These are phyloP conservation scores for Nematopogon swammerdamellus DNA, from an alignment of 2,888 invertebrate genomes.

Conservation along the genomic window DNA sequence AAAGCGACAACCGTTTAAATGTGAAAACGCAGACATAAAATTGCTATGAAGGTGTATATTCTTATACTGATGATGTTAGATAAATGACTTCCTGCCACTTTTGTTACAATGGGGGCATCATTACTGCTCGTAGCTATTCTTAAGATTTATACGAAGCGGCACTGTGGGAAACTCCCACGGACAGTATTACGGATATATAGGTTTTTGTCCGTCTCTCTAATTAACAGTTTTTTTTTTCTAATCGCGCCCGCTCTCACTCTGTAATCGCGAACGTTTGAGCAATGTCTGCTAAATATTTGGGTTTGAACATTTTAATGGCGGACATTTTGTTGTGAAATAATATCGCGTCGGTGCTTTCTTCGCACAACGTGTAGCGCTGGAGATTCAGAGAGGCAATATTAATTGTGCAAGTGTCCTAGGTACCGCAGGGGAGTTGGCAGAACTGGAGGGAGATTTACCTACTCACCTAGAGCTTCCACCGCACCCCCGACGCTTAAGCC, in stretches of 20 bases:
- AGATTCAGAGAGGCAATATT: no score
- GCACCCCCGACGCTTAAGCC: no score
- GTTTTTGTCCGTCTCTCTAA: slow-evolving; percentile 54
- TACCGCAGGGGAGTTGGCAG: no score
- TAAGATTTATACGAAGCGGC: slow-evolving; percentile 26
- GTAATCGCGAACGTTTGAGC: slow-evolving; percentile 30
- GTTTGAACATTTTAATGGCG: background rate
- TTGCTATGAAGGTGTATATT: slow-evolving; percentile 54
- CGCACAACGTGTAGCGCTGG: no score
- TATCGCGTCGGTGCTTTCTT: no score
- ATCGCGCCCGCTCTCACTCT: slow-evolving; percentile 46
- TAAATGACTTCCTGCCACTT: slow-evolving; percentile 53
- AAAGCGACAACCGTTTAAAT: background rate
- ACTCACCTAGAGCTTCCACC: no score
- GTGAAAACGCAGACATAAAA: slow-evolving; percentile 50
- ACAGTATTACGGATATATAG: slow-evolving; percentile 52
- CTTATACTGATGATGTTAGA: slow-evolving; percentile 45
- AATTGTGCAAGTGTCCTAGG: no score
- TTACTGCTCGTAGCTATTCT: slow-evolving; percentile 26
- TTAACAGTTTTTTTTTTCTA: slow-evolving; percentile 54
- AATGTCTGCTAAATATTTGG: background rate
- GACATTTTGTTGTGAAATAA: no score
- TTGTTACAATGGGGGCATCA: slow-evolving; percentile 49
- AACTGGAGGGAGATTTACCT: no score
- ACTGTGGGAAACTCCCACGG: slow-evolving; percentile 53